Evolutionary conservation across 2,888 invertebrate genomes (phyloP).

Genomic region (Cryptops parisi): DNA sequence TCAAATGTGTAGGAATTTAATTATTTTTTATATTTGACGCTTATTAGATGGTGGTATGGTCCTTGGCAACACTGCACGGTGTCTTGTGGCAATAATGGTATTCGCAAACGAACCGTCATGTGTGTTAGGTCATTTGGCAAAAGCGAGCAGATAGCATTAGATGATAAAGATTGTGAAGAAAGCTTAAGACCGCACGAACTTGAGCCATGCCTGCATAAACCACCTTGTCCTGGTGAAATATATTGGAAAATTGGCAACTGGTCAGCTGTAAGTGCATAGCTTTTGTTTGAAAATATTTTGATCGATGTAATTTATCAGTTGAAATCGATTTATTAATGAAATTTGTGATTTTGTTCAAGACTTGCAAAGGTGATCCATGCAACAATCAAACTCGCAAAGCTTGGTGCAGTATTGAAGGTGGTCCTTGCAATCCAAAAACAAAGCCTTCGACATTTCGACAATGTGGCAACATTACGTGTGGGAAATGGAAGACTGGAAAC

Average conservation of each 20-base stretch:
- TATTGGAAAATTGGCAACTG: constrained; percentile 21
- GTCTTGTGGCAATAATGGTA: constrained; percentile 40
- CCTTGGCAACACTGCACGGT: constrained; percentile 71
- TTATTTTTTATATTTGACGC: too few relatives aligned
- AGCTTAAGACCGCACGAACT: constrained; percentile 49
- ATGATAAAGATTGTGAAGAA: constrained; percentile 54
- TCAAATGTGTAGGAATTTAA: too few relatives aligned
- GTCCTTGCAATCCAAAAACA: constrained; percentile 25
- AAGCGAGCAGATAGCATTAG: constrained; percentile 55
- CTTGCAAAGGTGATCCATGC: constrained; percentile 30
- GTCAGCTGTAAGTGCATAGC: constrained; percentile 22
- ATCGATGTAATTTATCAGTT: background rate
- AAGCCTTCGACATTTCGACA: constrained; percentile 24
- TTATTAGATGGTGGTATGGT: constrained; percentile 62
- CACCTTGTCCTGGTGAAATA: constrained; percentile 31
- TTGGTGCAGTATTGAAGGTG: constrained; percentile 22
- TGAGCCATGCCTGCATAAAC: constrained; percentile 46
- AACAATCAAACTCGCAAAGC: constrained; percentile 25
- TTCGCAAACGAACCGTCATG: constrained; percentile 32
- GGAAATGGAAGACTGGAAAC: constrained; percentile 27
- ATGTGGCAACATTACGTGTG: constrained; percentile 30
- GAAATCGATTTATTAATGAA: too few relatives aligned
- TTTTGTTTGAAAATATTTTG: background rate
- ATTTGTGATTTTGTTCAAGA: constrained; percentile 18
- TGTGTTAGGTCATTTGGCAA: constrained; percentile 30